Percentiles rank a stretch among this genome's conserved stretches.
Evolutionary conservation across 2,888 invertebrate genomes (phyloP).

Genomic region (Dynastes hyllus): DNA sequence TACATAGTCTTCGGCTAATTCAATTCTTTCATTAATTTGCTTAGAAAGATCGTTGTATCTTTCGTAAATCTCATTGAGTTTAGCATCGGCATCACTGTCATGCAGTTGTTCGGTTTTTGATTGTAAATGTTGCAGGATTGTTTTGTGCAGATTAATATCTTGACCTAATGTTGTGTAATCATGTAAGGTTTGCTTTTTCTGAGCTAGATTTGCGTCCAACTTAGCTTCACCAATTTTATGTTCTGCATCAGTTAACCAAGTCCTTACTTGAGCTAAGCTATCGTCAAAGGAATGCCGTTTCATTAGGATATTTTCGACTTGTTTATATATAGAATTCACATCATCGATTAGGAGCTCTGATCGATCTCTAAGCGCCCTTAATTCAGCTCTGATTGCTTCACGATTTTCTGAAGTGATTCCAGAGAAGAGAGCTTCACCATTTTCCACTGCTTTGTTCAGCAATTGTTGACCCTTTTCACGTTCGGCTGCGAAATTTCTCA

Average conservation of each 20-base stretch:
- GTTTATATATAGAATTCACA: conserved; percentile 88
- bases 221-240: conserved; percentile 82
- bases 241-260: conserved; percentile 89
- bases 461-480: conserved; percentile 87
- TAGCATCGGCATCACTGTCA: conserved; percentile 85
- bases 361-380: conserved; percentile 85
- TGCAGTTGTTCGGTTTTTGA: conserved; percentile 86
- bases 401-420: conserved; percentile 90
- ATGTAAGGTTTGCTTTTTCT: conserved; percentile 92
- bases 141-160: conserved; percentile 90
- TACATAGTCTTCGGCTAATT: conserved; percentile 81
- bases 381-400: conserved; percentile 87
- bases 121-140: conserved; percentile 87
- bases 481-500: conserved; percentile 82
- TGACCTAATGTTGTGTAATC: conserved; percentile 86
- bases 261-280: conserved; percentile 89
- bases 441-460: conserved; percentile 86
- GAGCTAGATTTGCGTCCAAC: conserved; percentile 85
- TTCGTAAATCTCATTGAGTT: conserved; percentile 82
- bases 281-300: conserved; percentile 96
- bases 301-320: conserved; percentile 90
- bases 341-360: conserved; percentile 90
- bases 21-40: conserved; percentile 80
- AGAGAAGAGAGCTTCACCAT: conserved; percentile 91
- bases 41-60: conserved; percentile 81